Evolutionary conservation across 2,888 invertebrate genomes (phyloP).

Genomic region (Allophyes oxyacanthae): DNA sequence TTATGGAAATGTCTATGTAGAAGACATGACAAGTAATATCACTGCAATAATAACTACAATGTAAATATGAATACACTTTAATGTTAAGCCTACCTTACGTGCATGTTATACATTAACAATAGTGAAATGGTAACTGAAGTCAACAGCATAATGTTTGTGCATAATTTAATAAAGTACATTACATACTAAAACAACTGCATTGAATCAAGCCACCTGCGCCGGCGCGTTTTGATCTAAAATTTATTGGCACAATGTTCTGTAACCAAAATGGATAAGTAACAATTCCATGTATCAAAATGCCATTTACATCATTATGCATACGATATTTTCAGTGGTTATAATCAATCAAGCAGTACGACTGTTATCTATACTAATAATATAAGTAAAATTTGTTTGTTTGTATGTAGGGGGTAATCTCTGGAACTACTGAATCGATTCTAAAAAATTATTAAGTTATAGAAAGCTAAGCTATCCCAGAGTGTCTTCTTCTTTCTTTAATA

Average conservation of each 20-base stretch:
- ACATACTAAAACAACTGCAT: constrained; percentile 32
- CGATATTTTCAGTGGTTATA: neutral
- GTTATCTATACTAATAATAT: too few relatives aligned
- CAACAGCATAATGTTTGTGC: constrained; percentile 54
- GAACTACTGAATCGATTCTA: too few relatives aligned
- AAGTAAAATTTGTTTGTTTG: too few relatives aligned
- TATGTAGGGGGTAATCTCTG: too few relatives aligned
- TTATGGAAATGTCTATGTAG: constrained; percentile 53
- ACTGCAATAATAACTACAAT: constrained; percentile 72
- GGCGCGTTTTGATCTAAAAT: constrained; percentile 21
- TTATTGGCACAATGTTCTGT: constrained; percentile 51
- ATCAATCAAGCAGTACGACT: too few relatives aligned
- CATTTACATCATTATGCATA: constrained; percentile 24
- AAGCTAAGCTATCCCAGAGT: too few relatives aligned
- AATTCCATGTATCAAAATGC: constrained; percentile 22
- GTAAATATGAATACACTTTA: constrained; percentile 64
- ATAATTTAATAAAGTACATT: constrained; percentile 41
- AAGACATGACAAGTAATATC: constrained; percentile 78
- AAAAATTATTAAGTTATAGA: too few relatives aligned
- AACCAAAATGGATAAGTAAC: constrained; percentile 26
- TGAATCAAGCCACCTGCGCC: constrained; percentile 21
- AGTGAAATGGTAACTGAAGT: constrained; percentile 80
- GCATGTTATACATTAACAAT: constrained; percentile 64
- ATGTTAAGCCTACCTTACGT: constrained; percentile 63
- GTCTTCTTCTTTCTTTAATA: too few relatives aligned